phyloP scores from a whole-genome alignment of 2,888 invertebrate genomes.

The Caenorhabditis sp. region DNA sequence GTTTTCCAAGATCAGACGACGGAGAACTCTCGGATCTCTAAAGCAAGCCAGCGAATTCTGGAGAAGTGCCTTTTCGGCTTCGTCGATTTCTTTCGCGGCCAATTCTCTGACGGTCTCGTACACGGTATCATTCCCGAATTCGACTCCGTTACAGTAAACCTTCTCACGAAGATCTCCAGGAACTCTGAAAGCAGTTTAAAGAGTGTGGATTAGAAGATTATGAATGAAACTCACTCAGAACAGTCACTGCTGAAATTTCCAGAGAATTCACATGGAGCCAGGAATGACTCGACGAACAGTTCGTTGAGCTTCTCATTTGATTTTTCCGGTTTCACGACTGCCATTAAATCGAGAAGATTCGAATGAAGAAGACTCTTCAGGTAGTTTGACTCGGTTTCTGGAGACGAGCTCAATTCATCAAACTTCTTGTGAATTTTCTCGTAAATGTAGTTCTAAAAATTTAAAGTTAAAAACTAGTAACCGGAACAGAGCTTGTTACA shows the following conservation, averaged over 20 bases:
- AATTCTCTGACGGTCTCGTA: constrained; percentile 59
- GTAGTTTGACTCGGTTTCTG: constrained; percentile 33
- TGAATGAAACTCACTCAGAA: constrained; percentile 50
- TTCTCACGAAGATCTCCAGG: constrained; percentile 65
- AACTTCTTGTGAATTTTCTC: constrained; percentile 52
- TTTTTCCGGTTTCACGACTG: constrained; percentile 55
- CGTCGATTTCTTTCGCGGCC: constrained; percentile 60
- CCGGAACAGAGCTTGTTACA: not conserved
- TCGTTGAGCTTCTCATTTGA: constrained; percentile 49
- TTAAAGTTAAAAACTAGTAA: not conserved
- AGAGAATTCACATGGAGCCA: constrained; percentile 46
- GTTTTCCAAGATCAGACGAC: constrained; percentile 45
- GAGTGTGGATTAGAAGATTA: not conserved
- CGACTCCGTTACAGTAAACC: constrained; percentile 74
- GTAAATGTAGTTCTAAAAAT: constrained; percentile 55
- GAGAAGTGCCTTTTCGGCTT: constrained; percentile 51
- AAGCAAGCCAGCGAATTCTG: constrained; percentile 53
- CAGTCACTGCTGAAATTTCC: constrained; percentile 67
- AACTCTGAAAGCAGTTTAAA: constrained; percentile 55
- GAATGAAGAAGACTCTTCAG: constrained; percentile 30
- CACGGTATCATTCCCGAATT: constrained; percentile 67
- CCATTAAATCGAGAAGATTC: constrained; percentile 55
- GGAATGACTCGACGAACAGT: constrained; percentile 49
- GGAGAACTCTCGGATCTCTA: constrained; percentile 58
- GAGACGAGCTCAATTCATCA: constrained; percentile 32